A percentile compares a stretch with the other conserved stretches of the same genome.
These are phyloP conservation scores for Bos indicus DNA, from an alignment of 2,113 vertebrate genomes.

Conservation along the genomic window DNA sequence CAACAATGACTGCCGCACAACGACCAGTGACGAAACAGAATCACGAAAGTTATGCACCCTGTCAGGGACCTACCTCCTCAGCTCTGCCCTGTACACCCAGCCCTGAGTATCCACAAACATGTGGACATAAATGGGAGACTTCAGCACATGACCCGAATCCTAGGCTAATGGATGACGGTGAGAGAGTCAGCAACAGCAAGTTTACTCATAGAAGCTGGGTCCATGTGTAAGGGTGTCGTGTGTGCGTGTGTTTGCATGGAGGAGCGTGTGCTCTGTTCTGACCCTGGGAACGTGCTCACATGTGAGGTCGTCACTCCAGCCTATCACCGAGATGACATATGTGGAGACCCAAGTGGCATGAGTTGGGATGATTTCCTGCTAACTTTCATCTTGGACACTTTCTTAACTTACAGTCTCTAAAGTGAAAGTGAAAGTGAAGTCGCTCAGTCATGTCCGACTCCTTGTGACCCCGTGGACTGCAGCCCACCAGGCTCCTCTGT, in stretches of 20 bases:
- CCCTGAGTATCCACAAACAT: background rate
- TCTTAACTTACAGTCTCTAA: conserved; percentile 75
- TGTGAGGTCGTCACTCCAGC: background rate
- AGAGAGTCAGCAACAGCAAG: conserved; percentile 92
- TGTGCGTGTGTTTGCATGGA: background rate
- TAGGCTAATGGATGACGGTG: background rate
- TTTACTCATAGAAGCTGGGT: conserved; percentile 85
- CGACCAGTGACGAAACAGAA: background rate
- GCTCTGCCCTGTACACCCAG: background rate
- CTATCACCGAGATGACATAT: conserved; percentile 1
- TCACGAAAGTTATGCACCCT: background rate
- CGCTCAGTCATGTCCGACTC: too few species aligned
- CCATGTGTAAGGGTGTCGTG: rapidly evolving
- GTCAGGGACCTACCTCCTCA: background rate
- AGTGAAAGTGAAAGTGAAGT: too few species aligned
- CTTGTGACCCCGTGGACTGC: too few species aligned
- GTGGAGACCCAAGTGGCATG: conserved; percentile 14
- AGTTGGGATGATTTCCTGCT: background rate
- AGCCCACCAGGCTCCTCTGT: too few species aligned
- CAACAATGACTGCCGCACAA: background rate
- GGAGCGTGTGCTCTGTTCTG: background rate
- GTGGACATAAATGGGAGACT: too few species aligned
- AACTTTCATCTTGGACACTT: conserved; percentile 14
- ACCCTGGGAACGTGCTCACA: conserved; percentile 25
- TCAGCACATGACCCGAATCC: background rate